Percentiles rank a stretch among this genome's conserved stretches.
These are phyloP conservation scores for Phenganax subtilis DNA, from an alignment of 92 coral and sea anemone species.

Conservation along the genomic window DNA sequence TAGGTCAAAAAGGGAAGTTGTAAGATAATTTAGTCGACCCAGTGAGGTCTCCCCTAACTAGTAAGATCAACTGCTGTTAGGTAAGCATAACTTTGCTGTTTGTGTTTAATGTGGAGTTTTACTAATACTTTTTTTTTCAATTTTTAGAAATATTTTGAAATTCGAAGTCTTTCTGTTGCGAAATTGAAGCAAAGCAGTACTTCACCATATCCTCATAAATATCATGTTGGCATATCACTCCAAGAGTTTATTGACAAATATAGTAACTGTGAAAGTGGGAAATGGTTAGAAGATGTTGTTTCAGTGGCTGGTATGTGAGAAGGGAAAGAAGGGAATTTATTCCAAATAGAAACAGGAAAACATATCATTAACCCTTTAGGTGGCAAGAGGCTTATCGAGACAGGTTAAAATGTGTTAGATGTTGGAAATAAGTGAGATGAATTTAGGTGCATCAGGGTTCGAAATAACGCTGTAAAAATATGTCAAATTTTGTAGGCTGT, in stretches of 20 bases:
- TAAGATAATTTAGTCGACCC: no score
- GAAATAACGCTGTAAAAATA: no score
- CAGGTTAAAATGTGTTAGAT: background rate
- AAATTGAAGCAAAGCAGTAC: conserved; percentile 61
- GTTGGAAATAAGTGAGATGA: background rate
- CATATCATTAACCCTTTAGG: background rate
- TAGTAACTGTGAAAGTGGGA: conserved; percentile 61
- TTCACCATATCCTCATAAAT: conserved; percentile 93
- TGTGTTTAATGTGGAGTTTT: no score
- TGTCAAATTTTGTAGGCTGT: no score
- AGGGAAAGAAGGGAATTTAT: background rate
- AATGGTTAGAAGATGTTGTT: conserved; percentile 78
- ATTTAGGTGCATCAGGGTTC: background rate
- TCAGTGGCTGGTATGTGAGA: conserved; percentile 69
- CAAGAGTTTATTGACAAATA: conserved; percentile 81
- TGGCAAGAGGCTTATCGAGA: background rate
- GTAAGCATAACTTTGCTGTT: no score
- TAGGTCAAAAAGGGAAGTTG: no score
- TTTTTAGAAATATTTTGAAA: conserved; percentile 84
- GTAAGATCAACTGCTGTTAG: no score
- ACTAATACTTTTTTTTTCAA: background rate
- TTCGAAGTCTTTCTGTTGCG: conserved; percentile 78
- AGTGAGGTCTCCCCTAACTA: no score
- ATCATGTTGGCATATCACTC: conserved; percentile 76
- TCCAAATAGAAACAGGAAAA: no score